Evolutionary conservation across 2,888 invertebrate genomes (phyloP).

Genomic region (Mongoloraphidia duomilia): DNA sequence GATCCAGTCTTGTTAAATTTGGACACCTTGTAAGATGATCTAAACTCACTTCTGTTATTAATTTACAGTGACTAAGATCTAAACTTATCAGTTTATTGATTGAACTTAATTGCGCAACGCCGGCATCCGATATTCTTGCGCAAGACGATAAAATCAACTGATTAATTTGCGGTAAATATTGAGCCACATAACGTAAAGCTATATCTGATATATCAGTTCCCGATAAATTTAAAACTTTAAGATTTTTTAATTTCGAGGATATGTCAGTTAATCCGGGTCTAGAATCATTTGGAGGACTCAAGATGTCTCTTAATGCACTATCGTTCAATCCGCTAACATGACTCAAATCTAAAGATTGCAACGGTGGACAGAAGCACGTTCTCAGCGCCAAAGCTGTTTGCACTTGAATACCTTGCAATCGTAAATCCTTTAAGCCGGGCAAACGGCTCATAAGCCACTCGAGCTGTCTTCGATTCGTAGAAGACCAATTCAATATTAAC

Average conservation of each 20-base stretch:
- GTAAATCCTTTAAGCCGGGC: slow-evolving; percentile 67
- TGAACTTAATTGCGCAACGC: slow-evolving; percentile 73
- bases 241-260: slow-evolving; percentile 59
- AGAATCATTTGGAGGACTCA: slow-evolving; percentile 77
- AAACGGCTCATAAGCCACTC: slow-evolving; percentile 80
- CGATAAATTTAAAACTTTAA: slow-evolving; percentile 60
- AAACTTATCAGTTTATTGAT: slow-evolving; percentile 55
- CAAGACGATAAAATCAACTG: slow-evolving; percentile 75
- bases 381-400: slow-evolving; percentile 68
- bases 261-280: slow-evolving; percentile 61
- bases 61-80: slow-evolving; percentile 67
- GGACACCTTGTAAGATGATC: slow-evolving; percentile 69
- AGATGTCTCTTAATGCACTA: slow-evolving; percentile 65
- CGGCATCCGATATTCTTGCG: slow-evolving; percentile 77
- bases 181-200: slow-evolving; percentile 59
- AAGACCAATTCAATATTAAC: slow-evolving; percentile 79
- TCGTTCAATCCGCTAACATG: slow-evolving; percentile 79
- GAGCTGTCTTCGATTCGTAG: slow-evolving; percentile 74
- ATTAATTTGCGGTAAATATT: slow-evolving; percentile 59
- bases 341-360: slow-evolving; percentile 65
- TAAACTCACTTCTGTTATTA: slow-evolving; percentile 67
- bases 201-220: slow-evolving; percentile 86
- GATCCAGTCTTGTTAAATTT: slow-evolving; percentile 54
- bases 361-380: slow-evolving; percentile 66
- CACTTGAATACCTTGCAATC: slow-evolving; percentile 60